Evolutionary conservation across 1,140 invertebrate genomes (phyloP), one percentile per base, ranked within the genome.

Genomic region (Pseudomyrmex concolor): DNA sequence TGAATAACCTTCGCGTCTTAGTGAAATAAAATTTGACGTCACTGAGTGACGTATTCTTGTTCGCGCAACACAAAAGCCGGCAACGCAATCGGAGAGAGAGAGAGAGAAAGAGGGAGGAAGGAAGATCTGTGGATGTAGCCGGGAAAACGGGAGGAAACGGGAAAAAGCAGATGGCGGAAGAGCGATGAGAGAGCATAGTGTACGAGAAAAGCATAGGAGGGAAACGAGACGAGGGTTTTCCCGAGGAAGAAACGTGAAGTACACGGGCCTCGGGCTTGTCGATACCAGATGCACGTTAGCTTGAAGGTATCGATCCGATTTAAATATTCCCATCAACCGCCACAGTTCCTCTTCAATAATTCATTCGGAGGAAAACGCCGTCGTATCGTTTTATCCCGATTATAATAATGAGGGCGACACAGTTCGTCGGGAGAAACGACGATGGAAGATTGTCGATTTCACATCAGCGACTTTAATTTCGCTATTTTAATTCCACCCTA

Each of bases 231-330:
- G 50, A 25, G 45, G 43, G 22, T 74, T 78, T 76, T 34, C 34
- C 3, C 25, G 54, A n/a, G 54, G 22, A 62, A 62, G 22, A n/a
- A 74, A 50, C n/a, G 13, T 50, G 51, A 51, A 72, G 71, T 70
- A 59, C 60, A 59, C 60, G 70, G 19, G 55, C 48, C 50, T 67
- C 50, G 8, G 13, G 70, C 62, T 70, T 86, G 87, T 89, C 89
- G 85, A 90, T 89, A 89, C 77, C 87, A 87, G 87, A 87, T 77
- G 84, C 81, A 83, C 67, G 81, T 72, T 84, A 88, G 81, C 76
- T 34, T 76, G 85, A 51, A 87, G 80, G 77, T 90, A 90, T 89
- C 83, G 87, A 89, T 60, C 76, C 72, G 59, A 45, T 85, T 89
- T 86, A 87, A 89, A 89, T 83, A 85, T 87, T 80, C 77, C 57